Base-by-base conservation (phyloP, 1,140 invertebrate species). In the Apolygus lucorum region DNA sequence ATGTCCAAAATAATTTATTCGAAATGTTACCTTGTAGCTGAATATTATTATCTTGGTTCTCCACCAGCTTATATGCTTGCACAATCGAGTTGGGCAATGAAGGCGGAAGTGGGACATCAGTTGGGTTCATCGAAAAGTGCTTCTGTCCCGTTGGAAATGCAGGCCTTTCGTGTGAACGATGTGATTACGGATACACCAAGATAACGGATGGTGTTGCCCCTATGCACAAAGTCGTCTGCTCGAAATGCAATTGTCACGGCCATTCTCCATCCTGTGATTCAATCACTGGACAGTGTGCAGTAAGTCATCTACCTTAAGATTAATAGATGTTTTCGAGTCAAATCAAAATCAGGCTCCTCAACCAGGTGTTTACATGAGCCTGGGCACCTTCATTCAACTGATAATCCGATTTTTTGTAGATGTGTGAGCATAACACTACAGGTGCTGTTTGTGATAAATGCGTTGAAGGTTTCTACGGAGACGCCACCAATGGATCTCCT, bases 391-490 rank as follows among this genome's bases (percentile, higher is more conserved):
- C n/a, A n/a, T n/a, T n/a, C n/a, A n/a, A n/a, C n/a, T n/a, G n/a
- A n/a, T n/a, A n/a, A n/a, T n/a, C n/a, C n/a, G 34, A 42, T 8
- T 8, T 42, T 59, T 73, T 72, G 26, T 75, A 90, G 86, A 78
- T 75, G 49, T 92, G 90, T 77, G 80, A 83, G 71, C 88, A 90
- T 74, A 85, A 90, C 75, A 90, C 89, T 2, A 79, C 80, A 64
- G 90, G 90, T 1, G 76, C 79, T 1, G 84, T 86, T 72, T 99
- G 97, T 79, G 92, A 96, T 73, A 80, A 86, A 54, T 99, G 97
- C 79, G 80, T 86, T 4, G 80, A 84, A 13, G 97, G 97, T 63
- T 98, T 89, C 80, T 98, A 96, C 79, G 96, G 96, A 13, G 90
- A 98, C 78, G 88, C 95, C 0, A 83, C 85, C 0, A 82, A 79